phyloP scores from a whole-genome alignment of 2,888 invertebrate genomes.

The Mayetiola destructor region DNA sequence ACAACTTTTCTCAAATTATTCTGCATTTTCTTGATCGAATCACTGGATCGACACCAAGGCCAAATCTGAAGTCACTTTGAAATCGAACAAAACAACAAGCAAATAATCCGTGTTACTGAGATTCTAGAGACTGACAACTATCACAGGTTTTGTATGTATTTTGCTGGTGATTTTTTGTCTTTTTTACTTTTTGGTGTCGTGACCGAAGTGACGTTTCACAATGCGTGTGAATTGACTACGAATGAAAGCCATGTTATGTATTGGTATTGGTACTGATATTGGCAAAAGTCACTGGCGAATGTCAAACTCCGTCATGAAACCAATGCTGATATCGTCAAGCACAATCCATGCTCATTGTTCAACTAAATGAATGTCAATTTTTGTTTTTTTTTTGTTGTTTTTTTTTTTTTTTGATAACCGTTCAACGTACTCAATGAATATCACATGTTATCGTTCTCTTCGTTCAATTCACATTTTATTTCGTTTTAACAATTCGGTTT shows the following conservation, averaged over 20 bases:
- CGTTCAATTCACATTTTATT: background rate
- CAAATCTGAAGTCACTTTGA: background rate
- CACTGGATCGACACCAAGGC: background rate
- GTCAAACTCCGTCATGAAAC: too few relatives aligned
- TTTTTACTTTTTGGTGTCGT: too few relatives aligned
- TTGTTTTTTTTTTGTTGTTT: background rate
- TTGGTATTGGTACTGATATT: background rate
- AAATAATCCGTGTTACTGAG: background rate
- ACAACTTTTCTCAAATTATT: conserved; percentile 16
- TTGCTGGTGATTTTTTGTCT: background rate
- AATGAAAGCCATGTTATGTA: background rate
- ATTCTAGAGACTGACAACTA: background rate
- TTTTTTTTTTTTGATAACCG: background rate
- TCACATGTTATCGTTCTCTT: too few relatives aligned
- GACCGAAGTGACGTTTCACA: background rate
- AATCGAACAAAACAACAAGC: background rate
- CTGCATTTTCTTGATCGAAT: conserved; percentile 15
- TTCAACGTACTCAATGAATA: too few relatives aligned
- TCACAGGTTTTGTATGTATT: background rate
- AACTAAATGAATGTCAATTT: background rate
- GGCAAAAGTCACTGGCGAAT: background rate
- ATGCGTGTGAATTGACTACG: background rate
- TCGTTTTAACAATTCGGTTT: background rate
- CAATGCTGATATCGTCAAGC: too few relatives aligned
- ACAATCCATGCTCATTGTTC: too few relatives aligned